Conservation (phyloP, 2,888 invertebrate species). For the Galerucella nymphaeae region DNA sequence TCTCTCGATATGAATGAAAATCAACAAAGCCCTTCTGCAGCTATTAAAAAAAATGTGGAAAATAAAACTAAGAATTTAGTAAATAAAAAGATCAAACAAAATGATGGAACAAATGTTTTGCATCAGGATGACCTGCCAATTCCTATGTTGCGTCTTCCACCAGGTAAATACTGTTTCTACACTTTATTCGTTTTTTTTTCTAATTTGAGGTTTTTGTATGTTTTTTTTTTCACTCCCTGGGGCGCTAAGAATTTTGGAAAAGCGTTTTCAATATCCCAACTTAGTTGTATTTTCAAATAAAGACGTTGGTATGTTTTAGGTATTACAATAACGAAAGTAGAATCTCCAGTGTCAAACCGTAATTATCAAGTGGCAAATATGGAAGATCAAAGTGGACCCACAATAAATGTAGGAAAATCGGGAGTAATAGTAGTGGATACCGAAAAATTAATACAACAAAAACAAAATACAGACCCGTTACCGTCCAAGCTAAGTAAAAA, state of each 20-base stretch:
- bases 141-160: constrained; percentile 61
- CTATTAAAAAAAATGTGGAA: constrained; percentile 38
- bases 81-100: constrained; percentile 46
- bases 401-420: constrained; percentile 62
- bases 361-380: constrained; percentile 52
- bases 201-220: background rate
- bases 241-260: background rate
- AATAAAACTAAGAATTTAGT: constrained; percentile 30
- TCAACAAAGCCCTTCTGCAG: constrained; percentile 36
- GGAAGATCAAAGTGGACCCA: constrained; percentile 49
- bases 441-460: constrained; percentile 67
- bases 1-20: constrained; percentile 50
- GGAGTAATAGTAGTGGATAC: constrained; percentile 74
- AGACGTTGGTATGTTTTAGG: constrained; percentile 42
- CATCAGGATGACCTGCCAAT: constrained; percentile 54
- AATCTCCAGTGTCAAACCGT: constrained; percentile 61
- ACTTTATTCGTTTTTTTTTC: background rate
- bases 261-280: too few species aligned
- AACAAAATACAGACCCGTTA: constrained; percentile 38
- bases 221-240: background rate
- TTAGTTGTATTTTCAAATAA: background rate
- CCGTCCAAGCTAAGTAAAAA: constrained; percentile 45
- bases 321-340: constrained; percentile 67
- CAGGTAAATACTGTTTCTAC: constrained; percentile 48
- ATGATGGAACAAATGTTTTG: constrained; percentile 47